phyloP scores from a whole-genome alignment of 2,113 vertebrate species.

The Phycodurus eques region DNA sequence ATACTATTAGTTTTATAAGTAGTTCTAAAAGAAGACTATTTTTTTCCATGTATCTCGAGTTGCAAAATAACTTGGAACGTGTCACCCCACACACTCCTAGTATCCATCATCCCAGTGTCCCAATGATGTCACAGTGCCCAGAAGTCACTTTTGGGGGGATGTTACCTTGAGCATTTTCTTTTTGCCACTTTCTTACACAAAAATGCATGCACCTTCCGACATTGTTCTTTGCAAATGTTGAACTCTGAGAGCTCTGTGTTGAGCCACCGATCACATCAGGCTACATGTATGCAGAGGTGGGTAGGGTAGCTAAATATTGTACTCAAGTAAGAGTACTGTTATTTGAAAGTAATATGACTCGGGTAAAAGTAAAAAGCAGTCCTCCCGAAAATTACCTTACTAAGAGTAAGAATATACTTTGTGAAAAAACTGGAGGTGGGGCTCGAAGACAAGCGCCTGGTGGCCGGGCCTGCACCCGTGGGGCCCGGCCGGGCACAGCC shows the following conservation, averaged over 20 bases:
- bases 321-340: too few species aligned
- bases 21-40: not conserved
- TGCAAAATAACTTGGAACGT: not conserved
- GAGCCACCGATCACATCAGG: constrained; percentile 31
- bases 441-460: too few species aligned
- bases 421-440: too few species aligned
- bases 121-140: constrained; percentile 15
- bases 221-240: not conserved
- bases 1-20: not conserved
- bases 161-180: constrained; percentile 8
- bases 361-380: constrained; percentile 42
- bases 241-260: not conserved
- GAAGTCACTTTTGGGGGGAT: not conserved
- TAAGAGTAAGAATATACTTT: too few species aligned
- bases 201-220: not conserved
- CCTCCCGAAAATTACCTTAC: constrained; percentile 59
- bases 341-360: too few species aligned
- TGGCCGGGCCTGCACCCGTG: too few species aligned
- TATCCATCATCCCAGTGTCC: not conserved
- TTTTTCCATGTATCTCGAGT: not conserved
- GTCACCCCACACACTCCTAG: not conserved
- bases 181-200: constrained; percentile 1
- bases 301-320: too few species aligned
- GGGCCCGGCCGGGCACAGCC: too few species aligned
- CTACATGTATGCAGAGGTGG: constrained; percentile 48